Conservation (phyloP, 2,888 invertebrate species). For the Taphrorychus bicolor region DNA sequence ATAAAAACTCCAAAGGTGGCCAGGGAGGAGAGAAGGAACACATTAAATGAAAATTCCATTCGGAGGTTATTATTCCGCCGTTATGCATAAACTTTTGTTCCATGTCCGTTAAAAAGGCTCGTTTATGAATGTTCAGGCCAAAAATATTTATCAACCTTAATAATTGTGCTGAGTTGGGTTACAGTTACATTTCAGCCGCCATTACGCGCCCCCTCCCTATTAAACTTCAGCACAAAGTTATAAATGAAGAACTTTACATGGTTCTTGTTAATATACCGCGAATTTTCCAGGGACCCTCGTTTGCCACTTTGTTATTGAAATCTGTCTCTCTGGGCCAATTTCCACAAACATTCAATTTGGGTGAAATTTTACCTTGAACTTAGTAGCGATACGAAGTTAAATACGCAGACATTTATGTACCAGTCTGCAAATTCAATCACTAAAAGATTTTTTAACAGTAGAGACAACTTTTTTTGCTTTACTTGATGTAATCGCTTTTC, state of each 20-base stretch:
- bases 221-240: conserved; percentile 3
- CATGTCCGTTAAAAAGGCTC: neutral
- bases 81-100: neutral
- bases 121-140: neutral
- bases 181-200: no score
- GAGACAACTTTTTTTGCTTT: no score
- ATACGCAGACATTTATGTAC: no score
- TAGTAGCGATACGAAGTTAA: no score
- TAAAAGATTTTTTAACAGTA: no score
- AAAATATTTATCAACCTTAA: conserved; percentile 3
- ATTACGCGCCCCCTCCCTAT: neutral
- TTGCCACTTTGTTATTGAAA: neutral
- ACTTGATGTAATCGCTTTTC: no score
- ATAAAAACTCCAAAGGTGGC: no score
- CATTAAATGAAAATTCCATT: conserved; percentile 7
- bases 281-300: neutral
- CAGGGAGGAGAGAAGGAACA: neutral
- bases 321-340: neutral
- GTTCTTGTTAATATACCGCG: neutral
- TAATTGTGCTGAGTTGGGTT: neutral
- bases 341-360: no score
- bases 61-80: neutral
- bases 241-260: conserved; percentile 1
- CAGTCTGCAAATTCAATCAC: no score
- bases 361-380: no score